Evolutionary conservation across 1,140 invertebrate species (phyloP).

Genomic region (Doryteuthis pealeii): DNA sequence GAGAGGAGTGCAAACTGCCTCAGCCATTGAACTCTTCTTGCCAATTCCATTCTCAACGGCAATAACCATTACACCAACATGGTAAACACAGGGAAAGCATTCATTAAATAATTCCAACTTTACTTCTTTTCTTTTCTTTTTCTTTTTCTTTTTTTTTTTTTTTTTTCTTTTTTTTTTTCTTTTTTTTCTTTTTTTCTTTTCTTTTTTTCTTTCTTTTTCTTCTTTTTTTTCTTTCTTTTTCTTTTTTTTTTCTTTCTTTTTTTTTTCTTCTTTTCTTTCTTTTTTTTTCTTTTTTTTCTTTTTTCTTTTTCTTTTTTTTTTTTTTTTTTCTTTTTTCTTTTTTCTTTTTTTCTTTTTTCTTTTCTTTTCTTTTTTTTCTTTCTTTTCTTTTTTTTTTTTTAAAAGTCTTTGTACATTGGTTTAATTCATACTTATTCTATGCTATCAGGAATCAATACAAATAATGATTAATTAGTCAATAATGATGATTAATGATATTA

Average conservation of each 20-base stretch:
- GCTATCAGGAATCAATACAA: not conserved
- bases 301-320: not conserved
- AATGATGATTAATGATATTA: no score
- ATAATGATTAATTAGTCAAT: not conserved
- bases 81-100: no score
- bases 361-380: not conserved
- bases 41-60: no score
- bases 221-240: not conserved
- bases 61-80: no score
- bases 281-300: not conserved
- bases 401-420: not conserved
- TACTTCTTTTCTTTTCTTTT: no score
- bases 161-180: not conserved
- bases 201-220: not conserved
- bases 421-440: not conserved
- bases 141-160: not conserved
- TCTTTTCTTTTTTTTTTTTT: not conserved
- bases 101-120: no score
- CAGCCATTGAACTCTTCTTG: no score
- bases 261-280: not conserved
- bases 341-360: not conserved
- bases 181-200: not conserved
- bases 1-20: no score
- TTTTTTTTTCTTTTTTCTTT: not conserved
- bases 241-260: not conserved